Base-by-base conservation (phyloP, 1,140 invertebrate genomes). In the Sycophila sp. region DNA sequence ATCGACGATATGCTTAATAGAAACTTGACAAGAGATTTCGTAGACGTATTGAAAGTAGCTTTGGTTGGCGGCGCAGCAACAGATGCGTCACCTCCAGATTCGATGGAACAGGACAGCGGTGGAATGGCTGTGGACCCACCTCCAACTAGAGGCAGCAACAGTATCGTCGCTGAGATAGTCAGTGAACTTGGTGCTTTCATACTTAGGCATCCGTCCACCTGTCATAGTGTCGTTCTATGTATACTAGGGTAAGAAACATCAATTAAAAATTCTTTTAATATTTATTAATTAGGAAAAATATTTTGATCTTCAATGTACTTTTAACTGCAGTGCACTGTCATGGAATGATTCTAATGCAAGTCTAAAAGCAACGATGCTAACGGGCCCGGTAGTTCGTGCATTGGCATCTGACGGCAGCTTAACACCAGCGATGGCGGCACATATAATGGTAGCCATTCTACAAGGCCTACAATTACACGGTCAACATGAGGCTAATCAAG, bases 1-100 rank as follows among this genome's bases (percentile, higher is more conserved):
- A 85, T 97, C 0, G 94, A 96, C 77, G 95, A 97, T 78, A 94
- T 96, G 86, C 85, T 97, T 4, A 94, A 94, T 64, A 87, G 95
- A 49, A 92, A 94, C 65, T 82, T 96, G n/a, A 95, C 94, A 0
- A 88, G 94, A 70, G 95, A 97, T 83, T 95, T 96, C 79, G 81
- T 97, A 6, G 94, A 96, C 72, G 89, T 96, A 1, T 80, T 97
- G 0, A 94, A 93, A 86, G 90, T 93, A 13, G 87, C 86, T 6
- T 78, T 91, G 0, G 86, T 90, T 34, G 88, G 89, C 36, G 88
- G 88, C 30, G 85, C 84, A 0, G 79, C 86, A 6, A 84, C 79
- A 26, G 83, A 84, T 10, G 88, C 87, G 15, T 62, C 82, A 0
- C 83, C 85, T 69, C 80, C 81, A 6, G 89, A 88, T 68, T 87